A percentile compares a stretch with the other conserved stretches of the same genome.
phyloP scores from a whole-genome alignment of 2,888 invertebrate species.

The Napeogenes inachia region DNA sequence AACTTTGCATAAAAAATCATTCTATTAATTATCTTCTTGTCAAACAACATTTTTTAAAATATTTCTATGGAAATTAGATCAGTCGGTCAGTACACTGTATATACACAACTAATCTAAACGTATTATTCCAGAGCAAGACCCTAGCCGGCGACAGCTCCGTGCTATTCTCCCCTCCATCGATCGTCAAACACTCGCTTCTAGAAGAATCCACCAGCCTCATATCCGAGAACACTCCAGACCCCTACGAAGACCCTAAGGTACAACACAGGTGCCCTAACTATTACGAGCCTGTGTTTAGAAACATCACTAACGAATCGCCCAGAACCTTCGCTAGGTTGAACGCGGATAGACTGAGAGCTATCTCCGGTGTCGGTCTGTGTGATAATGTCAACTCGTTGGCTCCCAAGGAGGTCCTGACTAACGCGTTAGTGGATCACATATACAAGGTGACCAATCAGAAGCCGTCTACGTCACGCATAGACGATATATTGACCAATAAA shows the following conservation, averaged over 20 bases:
- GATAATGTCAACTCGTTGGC: constrained; percentile 50
- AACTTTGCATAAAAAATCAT: too few relatives aligned
- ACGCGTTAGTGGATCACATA: constrained; percentile 68
- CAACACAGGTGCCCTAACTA: constrained; percentile 73
- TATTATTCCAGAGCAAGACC: constrained; percentile 89
- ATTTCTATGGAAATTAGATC: too few relatives aligned
- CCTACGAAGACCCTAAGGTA: constrained; percentile 67
- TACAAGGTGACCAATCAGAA: constrained; percentile 76
- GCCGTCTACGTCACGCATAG: constrained; percentile 66
- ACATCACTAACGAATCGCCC: constrained; percentile 65
- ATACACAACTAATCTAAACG: not conserved
- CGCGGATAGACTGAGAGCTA: constrained; percentile 65
- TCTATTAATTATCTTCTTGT: too few relatives aligned
- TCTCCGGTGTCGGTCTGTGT: constrained; percentile 51
- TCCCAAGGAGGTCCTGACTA: constrained; percentile 67
- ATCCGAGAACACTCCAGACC: constrained; percentile 63
- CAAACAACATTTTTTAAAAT: too few relatives aligned
- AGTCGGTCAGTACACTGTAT: not conserved
- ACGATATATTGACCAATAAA: constrained; percentile 71
- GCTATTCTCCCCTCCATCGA: constrained; percentile 91
- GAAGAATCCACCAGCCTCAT: constrained; percentile 79
- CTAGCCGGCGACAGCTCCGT: constrained; percentile 86
- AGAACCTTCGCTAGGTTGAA: constrained; percentile 64
- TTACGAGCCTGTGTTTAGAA: constrained; percentile 41
- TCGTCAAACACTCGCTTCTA: constrained; percentile 88